These are phyloP conservation scores for Copidosoma floridanum DNA, from an alignment of 1,140 invertebrate species.

Conservation along the genomic window DNA sequence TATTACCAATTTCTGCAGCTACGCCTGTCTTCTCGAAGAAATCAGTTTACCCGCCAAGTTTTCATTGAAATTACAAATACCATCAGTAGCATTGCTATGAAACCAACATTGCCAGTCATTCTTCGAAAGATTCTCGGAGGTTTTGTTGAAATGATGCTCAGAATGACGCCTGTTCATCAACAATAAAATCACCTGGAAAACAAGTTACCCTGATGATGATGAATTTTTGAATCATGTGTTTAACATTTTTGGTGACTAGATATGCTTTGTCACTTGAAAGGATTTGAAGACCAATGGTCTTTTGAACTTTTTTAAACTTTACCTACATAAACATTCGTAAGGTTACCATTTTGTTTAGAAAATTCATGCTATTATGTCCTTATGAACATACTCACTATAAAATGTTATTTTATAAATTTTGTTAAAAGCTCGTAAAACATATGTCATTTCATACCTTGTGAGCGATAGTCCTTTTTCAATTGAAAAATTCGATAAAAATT, in stretches of 20 bases:
- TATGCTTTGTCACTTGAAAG: neutral
- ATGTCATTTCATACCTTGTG: too few species aligned
- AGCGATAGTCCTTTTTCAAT: too few species aligned
- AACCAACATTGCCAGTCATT: slow-evolving; percentile 43
- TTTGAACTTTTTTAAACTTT: slow-evolving; percentile 13
- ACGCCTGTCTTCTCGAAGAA: slow-evolving; percentile 87
- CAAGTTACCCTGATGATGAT: too few species aligned
- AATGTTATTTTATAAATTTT: too few species aligned
- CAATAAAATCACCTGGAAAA: slow-evolving; percentile 17
- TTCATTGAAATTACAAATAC: slow-evolving; percentile 67
- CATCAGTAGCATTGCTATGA: slow-evolving; percentile 35
- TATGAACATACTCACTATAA: too few species aligned
- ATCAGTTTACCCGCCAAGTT: slow-evolving; percentile 90
- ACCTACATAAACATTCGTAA: slow-evolving; percentile 1
- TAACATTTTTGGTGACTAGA: slow-evolving; percentile 11
- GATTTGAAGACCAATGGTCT: neutral
- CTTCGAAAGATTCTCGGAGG: slow-evolving; percentile 40
- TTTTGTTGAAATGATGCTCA: slow-evolving; percentile 44
- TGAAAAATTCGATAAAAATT: too few species aligned
- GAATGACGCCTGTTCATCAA: slow-evolving; percentile 46
- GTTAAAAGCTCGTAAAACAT: too few species aligned
- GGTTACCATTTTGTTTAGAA: slow-evolving; percentile 10
- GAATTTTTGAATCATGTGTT: neutral
- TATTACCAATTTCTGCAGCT: slow-evolving; percentile 93
- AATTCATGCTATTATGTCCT: neutral